Evolutionary conservation across 2,797 vertebrate species (phyloP).

Genomic region (Enteromius argenteus): DNA sequence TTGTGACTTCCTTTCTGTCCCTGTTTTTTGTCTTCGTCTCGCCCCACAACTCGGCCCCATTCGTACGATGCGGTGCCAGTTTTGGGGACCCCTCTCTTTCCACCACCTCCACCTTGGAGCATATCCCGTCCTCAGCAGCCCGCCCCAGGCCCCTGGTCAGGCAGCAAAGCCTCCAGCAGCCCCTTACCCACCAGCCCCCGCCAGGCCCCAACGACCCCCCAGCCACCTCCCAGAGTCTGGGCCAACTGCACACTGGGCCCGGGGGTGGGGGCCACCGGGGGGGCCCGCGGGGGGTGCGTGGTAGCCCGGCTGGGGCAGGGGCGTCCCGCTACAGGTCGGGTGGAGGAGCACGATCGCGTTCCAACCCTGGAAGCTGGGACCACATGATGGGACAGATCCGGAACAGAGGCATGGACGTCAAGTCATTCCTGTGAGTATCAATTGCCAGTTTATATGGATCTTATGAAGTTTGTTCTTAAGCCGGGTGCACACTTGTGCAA

Average conservation of each 20-base stretch:
- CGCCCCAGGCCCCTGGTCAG: slow-evolving; percentile 93
- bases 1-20: slow-evolving; percentile 29
- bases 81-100: slow-evolving; percentile 89
- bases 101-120: slow-evolving; percentile 96
- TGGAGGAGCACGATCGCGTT: slow-evolving; percentile 88
- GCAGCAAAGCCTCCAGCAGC: slow-evolving; percentile 98
- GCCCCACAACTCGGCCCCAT: slow-evolving; percentile 74
- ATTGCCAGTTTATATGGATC: neutral
- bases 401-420: slow-evolving; percentile 96
- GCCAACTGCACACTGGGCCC: slow-evolving; percentile 91
- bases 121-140: slow-evolving; percentile 93
- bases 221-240: slow-evolving; percentile 97
- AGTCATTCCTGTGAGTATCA: slow-evolving; percentile 97
- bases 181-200: slow-evolving; percentile 93
- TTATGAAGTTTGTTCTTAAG: neutral
- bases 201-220: slow-evolving; percentile 92
- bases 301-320: slow-evolving; percentile 85
- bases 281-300: slow-evolving; percentile 87
- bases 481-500: neutral
- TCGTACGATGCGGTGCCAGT: slow-evolving; percentile 65
- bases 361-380: slow-evolving; percentile 98
- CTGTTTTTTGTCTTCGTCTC: slow-evolving; percentile 51
- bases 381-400: slow-evolving; percentile 98
- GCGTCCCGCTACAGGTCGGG: slow-evolving; percentile 86
- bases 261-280: slow-evolving; percentile 86